Evolutionary conservation across 64 coral and sea anemone genomes (phyloP).

Genomic region (Montipora capricornis): DNA sequence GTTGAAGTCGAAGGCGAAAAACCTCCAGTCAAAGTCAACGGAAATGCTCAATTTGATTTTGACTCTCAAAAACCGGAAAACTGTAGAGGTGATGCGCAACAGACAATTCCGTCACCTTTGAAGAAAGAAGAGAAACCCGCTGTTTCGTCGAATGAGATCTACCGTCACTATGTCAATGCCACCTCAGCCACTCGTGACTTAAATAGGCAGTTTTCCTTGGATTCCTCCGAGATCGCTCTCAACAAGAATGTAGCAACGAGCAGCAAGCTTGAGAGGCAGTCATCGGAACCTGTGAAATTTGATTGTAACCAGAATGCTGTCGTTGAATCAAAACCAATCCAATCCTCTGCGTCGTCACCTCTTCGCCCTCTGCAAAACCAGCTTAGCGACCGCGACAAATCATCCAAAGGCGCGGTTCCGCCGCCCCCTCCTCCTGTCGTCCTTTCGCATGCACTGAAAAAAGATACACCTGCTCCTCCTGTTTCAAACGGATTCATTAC

Average conservation of each 20-base stretch:
- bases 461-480: background rate
- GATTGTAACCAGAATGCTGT: background rate
- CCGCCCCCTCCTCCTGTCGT: background rate
- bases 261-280: conserved; percentile 15
- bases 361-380: background rate
- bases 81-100: background rate
- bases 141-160: conserved; percentile 4
- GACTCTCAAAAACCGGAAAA: background rate
- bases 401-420: background rate
- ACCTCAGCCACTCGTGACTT: conserved; percentile 32
- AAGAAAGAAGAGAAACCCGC: background rate
- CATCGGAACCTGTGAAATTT: conserved; percentile 12
- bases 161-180: background rate
- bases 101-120: background rate
- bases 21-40: background rate
- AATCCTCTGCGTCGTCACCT: background rate
- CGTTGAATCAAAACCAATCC: background rate
- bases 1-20: background rate
- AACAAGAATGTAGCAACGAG: background rate
- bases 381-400: background rate
- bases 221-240: background rate
- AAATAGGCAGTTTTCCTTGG: conserved; percentile 17
- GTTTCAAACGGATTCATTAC: conserved; percentile 55
- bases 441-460: conserved; percentile 15
- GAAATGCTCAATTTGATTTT: background rate